A percentile compares a stretch with the other conserved stretches of the same genome.
These are phyloP conservation scores for Dolichallabes microphthalmus DNA, from an alignment of 2,113 vertebrate species.

Conservation along the genomic window DNA sequence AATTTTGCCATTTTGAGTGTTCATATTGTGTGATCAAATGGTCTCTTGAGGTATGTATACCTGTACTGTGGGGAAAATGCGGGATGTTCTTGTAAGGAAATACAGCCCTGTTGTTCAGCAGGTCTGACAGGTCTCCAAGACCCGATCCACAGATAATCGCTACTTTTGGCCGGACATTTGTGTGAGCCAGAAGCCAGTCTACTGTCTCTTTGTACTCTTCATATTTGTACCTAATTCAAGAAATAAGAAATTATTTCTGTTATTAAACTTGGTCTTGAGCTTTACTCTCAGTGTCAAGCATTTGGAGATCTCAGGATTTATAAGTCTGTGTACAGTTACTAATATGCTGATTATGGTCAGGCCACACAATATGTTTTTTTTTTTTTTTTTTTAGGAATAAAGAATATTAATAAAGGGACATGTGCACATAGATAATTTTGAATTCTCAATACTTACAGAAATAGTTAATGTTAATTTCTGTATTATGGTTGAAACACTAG, in stretches of 20 bases:
- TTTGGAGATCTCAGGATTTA: neutral
- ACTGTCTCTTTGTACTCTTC: slow-evolving; percentile 70
- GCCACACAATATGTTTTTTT: neutral
- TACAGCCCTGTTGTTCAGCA: slow-evolving; percentile 60
- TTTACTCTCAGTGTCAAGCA: neutral
- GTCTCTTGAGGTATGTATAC: slow-evolving; percentile 43
- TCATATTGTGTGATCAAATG: neutral
- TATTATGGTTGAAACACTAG: neutral
- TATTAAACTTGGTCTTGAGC: neutral
- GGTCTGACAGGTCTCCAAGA: slow-evolving; percentile 73
- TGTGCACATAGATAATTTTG: neutral
- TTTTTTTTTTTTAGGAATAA: neutral
- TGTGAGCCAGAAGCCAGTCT: slow-evolving; percentile 68
- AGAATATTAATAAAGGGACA: slow-evolving; percentile 5
- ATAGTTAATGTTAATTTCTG: neutral
- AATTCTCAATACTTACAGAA: neutral
- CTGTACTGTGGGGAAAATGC: slow-evolving; percentile 74
- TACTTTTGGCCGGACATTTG: slow-evolving; percentile 62
- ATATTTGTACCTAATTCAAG: slow-evolving; percentile 61
- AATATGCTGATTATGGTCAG: neutral
- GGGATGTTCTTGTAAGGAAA: slow-evolving; percentile 75
- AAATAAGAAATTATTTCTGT: slow-evolving; percentile 4
- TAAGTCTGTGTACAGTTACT: too few species aligned
- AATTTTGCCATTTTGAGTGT: neutral
- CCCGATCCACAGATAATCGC: slow-evolving; percentile 84